These are phyloP conservation scores for Epinotia bilunana DNA, from an alignment of 2,888 invertebrate genomes.

Conservation along the genomic window DNA sequence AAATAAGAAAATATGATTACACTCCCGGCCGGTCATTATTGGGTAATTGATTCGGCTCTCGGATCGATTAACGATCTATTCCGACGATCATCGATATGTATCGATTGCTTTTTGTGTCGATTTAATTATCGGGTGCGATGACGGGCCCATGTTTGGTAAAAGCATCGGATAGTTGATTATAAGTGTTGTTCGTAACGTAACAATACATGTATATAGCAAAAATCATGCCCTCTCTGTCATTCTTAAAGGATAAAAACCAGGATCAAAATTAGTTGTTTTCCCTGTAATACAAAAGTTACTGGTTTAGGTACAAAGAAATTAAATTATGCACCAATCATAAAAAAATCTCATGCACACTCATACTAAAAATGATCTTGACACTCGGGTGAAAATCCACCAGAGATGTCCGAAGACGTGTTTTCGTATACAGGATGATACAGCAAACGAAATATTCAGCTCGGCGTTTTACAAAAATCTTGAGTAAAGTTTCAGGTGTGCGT, in stretches of 20 bases:
- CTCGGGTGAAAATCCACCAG: too few species aligned
- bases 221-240: neutral
- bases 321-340: too few species aligned
- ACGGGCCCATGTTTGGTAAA: constrained; percentile 42
- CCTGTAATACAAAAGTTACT: too few species aligned
- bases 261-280: too few species aligned
- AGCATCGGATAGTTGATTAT: constrained; percentile 19
- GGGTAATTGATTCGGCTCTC: constrained; percentile 69
- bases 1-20: constrained; percentile 80
- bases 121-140: constrained; percentile 44
- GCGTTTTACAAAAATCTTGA: too few species aligned
- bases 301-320: too few species aligned
- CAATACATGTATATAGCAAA: neutral
- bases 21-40: constrained; percentile 67
- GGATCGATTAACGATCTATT: constrained; percentile 64
- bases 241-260: neutral
- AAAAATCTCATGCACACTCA: too few species aligned
- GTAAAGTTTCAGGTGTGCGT: too few species aligned
- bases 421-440: too few species aligned
- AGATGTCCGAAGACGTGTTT: too few species aligned
- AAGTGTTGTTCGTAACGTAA: constrained; percentile 4
- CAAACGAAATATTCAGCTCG: too few species aligned
- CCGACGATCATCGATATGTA: constrained; percentile 54
- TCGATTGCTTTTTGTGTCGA: constrained; percentile 46
- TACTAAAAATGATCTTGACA: too few species aligned